Evolutionary conservation across 2,888 invertebrate species (phyloP).

Genomic region (Hypena proboscidalis): DNA sequence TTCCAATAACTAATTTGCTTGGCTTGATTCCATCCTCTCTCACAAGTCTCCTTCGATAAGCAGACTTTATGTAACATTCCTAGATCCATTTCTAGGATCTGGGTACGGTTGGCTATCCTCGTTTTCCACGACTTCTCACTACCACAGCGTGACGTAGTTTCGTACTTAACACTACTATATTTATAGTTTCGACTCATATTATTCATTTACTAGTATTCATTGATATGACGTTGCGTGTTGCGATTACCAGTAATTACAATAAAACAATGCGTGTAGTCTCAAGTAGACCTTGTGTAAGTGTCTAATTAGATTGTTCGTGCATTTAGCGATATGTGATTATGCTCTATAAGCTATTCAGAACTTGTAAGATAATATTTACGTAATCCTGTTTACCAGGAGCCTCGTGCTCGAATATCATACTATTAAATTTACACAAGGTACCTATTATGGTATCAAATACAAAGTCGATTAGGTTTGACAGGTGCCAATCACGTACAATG

Average conservation of each 20-base stretch:
- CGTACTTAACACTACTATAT: conserved; percentile 19
- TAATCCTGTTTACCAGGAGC: conserved; percentile 25
- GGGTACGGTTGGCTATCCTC: conserved; percentile 20
- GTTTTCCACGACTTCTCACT: conserved; percentile 14
- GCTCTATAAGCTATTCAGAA: not conserved
- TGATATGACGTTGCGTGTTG: conserved; percentile 31
- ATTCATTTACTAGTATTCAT: conserved; percentile 28
- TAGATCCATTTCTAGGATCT: too few species aligned
- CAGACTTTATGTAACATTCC: not conserved
- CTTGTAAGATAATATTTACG: not conserved
- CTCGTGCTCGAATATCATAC: conserved; percentile 31
- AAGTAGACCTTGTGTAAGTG: conserved; percentile 21
- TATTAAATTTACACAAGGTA: conserved; percentile 27
- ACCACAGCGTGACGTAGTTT: conserved; percentile 9
- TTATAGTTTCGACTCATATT: conserved; percentile 26
- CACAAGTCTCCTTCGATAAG: too few species aligned
- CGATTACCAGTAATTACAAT: conserved; percentile 29
- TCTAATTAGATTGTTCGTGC: conserved; percentile 4
- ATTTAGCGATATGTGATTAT: conserved; percentile 19
- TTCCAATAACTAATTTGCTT: too few species aligned
- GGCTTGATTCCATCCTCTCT: too few species aligned
- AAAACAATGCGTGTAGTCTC: conserved; percentile 20
- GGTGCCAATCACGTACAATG: conserved; percentile 30
- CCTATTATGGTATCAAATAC: conserved; percentile 31
- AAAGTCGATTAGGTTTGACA: conserved; percentile 29